phyloP scores from a whole-genome alignment of 2,888 invertebrate species.

The Micropterix aruncella region DNA sequence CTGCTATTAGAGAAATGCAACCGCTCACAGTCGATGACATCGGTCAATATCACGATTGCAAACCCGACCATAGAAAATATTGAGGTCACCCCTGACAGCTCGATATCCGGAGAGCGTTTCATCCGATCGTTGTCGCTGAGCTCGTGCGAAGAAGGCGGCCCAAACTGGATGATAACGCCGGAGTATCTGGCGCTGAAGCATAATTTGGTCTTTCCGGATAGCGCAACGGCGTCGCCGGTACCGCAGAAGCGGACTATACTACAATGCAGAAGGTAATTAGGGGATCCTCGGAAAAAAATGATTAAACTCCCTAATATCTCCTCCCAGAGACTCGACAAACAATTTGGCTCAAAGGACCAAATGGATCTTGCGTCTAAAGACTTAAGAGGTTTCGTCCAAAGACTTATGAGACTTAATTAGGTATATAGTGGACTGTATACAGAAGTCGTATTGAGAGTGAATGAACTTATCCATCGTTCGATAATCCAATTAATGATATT shows the following conservation, averaged over 20 bases:
- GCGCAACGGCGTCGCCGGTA: constrained; percentile 64
- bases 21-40: constrained; percentile 45
- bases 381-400: too few species aligned
- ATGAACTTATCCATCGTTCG: too few species aligned
- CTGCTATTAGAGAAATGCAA: constrained; percentile 30
- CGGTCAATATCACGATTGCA: constrained; percentile 53
- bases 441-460: too few species aligned
- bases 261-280: constrained; percentile 41
- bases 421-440: too few species aligned
- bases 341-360: too few species aligned
- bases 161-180: constrained; percentile 70
- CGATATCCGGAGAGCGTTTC: constrained; percentile 41
- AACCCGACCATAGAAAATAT: constrained; percentile 60
- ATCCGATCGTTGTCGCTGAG: constrained; percentile 49
- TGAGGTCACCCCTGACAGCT: constrained; percentile 45
- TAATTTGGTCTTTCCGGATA: constrained; percentile 68
- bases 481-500: too few species aligned
- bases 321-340: too few species aligned
- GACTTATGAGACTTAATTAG: too few species aligned
- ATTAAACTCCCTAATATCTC: too few species aligned
- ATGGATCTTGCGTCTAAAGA: too few species aligned
- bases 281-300: too few species aligned
- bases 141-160: constrained; percentile 56
- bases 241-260: constrained; percentile 46
- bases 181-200: constrained; percentile 69